Conservation (phyloP, 2,113 vertebrate species). For the Vidua chalybeata region DNA sequence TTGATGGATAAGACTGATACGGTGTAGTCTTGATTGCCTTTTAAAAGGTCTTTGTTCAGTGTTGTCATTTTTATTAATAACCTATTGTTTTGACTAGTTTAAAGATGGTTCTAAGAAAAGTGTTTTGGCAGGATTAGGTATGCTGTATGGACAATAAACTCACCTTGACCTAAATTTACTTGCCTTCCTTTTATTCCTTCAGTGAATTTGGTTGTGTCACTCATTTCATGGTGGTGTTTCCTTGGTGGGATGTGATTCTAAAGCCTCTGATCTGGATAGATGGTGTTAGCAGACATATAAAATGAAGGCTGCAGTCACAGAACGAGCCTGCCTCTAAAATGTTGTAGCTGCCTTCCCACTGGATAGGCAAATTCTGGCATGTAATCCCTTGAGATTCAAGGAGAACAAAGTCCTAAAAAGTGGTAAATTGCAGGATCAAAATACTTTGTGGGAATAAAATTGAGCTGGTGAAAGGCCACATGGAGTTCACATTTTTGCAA, state of each 20-base stretch:
- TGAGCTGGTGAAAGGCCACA: background rate
- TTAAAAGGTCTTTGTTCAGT: constrained; percentile 77
- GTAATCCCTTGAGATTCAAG: background rate
- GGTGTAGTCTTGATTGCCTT: constrained; percentile 67
- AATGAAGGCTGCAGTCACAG: background rate
- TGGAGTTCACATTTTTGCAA: background rate
- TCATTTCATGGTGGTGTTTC: background rate
- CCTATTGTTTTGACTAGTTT: constrained; percentile 77
- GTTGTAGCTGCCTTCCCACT: background rate
- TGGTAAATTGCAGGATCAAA: background rate
- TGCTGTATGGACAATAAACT: constrained; percentile 88
- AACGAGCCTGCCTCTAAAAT: background rate
- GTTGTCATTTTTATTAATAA: constrained; percentile 78
- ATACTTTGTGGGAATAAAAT: background rate
- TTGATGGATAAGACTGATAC: constrained; percentile 56
- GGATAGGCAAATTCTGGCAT: background rate
- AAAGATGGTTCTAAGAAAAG: constrained; percentile 78
- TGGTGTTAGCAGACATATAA: background rate
- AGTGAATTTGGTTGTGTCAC: background rate
- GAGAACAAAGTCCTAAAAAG: background rate
- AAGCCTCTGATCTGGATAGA: background rate
- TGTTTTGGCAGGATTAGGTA: constrained; percentile 79
- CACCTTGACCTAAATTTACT: constrained; percentile 77
- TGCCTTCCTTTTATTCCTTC: constrained; percentile 15
- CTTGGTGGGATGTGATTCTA: background rate